Conservation (phyloP, 2,113 vertebrate genomes). For the Orthonyx spaldingii region DNA sequence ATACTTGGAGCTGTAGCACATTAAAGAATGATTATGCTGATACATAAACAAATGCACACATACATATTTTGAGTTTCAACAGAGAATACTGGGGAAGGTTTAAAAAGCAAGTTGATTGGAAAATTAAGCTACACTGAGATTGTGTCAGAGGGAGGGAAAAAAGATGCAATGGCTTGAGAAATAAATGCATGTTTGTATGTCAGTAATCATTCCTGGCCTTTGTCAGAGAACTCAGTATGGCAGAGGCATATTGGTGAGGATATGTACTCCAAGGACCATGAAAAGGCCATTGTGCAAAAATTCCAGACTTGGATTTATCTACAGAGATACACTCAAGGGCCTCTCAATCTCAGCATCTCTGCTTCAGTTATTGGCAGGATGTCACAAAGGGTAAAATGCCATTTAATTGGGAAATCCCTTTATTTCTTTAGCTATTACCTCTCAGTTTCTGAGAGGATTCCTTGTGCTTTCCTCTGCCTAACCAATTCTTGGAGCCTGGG, state of each 20-base stretch:
- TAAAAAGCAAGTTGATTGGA: neutral
- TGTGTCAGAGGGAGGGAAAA: neutral
- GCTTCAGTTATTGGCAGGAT: neutral
- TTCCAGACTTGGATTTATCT: neutral
- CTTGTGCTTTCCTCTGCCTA: neutral
- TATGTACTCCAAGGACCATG: neutral
- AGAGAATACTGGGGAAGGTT: neutral
- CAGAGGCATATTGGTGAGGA: neutral
- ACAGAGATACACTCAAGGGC: neutral
- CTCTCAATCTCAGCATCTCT: neutral
- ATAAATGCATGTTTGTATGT: neutral
- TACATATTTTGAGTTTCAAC: neutral
- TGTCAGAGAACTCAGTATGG: neutral
- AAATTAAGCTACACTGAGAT: neutral
- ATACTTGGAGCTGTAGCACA: neutral
- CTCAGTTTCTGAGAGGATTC: neutral
- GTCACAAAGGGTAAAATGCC: neutral
- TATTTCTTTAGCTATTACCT: neutral
- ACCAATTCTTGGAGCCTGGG: neutral
- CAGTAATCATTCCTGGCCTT: neutral
- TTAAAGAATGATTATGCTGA: neutral
- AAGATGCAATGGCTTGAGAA: neutral
- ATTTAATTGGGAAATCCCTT: neutral
- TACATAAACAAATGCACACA: constrained; percentile 5
- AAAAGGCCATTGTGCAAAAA: neutral